Percentiles rank a stretch among this genome's conserved stretches.
phyloP scores from a whole-genome alignment of 2,888 invertebrate genomes.

The Melikaiella ostensackeni region DNA sequence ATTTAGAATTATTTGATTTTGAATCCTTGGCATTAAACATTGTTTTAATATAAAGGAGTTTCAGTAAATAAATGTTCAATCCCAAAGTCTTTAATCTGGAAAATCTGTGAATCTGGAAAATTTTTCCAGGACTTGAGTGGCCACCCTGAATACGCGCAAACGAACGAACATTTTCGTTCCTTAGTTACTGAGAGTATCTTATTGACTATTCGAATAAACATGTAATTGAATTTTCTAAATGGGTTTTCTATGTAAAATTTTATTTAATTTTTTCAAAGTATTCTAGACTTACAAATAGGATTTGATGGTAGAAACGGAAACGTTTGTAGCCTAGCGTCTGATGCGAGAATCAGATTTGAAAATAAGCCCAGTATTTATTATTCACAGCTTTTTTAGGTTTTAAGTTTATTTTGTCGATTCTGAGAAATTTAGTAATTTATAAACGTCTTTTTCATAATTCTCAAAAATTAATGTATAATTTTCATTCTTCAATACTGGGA shows the following conservation, averaged over 20 bases:
- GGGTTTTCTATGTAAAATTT: neutral
- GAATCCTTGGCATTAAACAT: no score
- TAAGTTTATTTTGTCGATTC: neutral
- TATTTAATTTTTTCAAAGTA: neutral
- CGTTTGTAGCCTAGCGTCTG: neutral
- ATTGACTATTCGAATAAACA: neutral
- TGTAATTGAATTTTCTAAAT: neutral
- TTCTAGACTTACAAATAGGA: constrained; percentile 1
- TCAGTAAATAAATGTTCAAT: no score
- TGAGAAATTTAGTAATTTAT: neutral
- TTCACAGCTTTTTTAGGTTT: neutral
- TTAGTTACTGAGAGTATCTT: neutral
- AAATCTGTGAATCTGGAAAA: no score
- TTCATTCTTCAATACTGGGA: neutral
- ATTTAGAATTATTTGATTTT: no score
- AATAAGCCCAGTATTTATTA: neutral
- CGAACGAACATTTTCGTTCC: neutral
- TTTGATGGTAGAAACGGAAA: neutral
- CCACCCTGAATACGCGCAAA: no score
- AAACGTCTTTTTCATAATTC: neutral
- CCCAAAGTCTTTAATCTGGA: no score
- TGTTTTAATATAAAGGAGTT: no score
- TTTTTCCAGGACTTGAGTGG: no score
- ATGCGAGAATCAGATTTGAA: neutral
- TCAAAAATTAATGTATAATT: neutral